These are phyloP conservation scores for Galaxea fascicularis DNA, from an alignment of 92 coral and sea anemone species.

Conservation along the genomic window DNA sequence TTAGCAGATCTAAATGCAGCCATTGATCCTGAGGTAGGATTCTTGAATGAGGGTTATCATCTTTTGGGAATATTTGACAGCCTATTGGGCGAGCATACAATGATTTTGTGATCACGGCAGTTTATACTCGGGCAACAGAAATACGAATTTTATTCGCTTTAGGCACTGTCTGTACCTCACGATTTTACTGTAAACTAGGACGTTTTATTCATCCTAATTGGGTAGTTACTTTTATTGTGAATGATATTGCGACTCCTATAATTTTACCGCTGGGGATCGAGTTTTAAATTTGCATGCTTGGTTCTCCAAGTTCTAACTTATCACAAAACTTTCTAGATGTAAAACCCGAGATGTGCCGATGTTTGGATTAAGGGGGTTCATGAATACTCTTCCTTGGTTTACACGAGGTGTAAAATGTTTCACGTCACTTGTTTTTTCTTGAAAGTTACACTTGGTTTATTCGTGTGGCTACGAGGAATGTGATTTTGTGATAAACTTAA, in stretches of 20 bases:
- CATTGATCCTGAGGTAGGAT: constrained; percentile 93
- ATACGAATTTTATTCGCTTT: background rate
- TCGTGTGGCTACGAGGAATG: background rate
- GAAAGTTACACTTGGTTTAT: background rate
- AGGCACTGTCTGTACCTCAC: background rate
- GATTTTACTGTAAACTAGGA: background rate
- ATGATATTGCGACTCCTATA: background rate
- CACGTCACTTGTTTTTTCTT: background rate
- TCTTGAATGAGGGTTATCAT: background rate
- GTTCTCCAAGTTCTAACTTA: background rate
- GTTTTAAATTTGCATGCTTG: constrained; percentile 1
- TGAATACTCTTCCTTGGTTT: background rate
- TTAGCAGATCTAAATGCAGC: constrained; percentile 83
- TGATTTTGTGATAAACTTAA: background rate
- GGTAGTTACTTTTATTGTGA: background rate
- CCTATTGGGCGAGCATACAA: background rate
- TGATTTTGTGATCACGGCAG: background rate
- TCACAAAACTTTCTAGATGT: background rate
- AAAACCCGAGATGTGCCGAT: background rate
- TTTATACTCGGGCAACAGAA: background rate
- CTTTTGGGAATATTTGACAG: constrained; percentile 1
- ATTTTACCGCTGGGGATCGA: constrained; percentile 4
- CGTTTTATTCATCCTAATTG: background rate
- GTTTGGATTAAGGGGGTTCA: background rate
- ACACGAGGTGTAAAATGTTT: background rate